These are phyloP conservation scores for Monodelphis domestica DNA, from an alignment of 2,797 vertebrate species.

Conservation along the genomic window DNA sequence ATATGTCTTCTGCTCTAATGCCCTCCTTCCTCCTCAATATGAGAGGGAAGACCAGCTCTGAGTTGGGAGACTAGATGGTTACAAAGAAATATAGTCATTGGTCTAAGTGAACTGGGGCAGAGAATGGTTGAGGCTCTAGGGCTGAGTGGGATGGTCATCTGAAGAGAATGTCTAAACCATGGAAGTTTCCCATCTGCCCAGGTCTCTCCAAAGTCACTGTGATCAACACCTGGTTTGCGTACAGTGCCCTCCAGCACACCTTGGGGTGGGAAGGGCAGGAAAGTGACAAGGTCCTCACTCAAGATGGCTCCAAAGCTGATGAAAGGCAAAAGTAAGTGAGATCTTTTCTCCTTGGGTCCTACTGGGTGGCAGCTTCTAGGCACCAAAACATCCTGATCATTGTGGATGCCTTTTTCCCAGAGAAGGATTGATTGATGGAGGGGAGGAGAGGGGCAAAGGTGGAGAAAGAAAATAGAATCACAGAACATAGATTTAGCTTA, in stretches of 20 bases:
- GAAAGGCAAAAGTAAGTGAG: slow-evolving; percentile 87
- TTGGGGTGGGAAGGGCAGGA: slow-evolving; percentile 66
- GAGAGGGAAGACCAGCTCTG: background rate
- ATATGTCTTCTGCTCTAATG: background rate
- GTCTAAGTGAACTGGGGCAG: background rate
- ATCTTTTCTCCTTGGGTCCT: background rate
- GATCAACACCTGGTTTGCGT: slow-evolving; percentile 92
- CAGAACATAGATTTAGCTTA: background rate
- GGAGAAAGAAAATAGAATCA: background rate
- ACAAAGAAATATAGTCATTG: background rate
- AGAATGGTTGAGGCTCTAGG: background rate
- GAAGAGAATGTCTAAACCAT: background rate
- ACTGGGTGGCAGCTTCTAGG: background rate
- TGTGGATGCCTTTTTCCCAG: background rate
- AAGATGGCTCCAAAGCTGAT: slow-evolving; percentile 80
- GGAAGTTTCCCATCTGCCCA: slow-evolving; percentile 46
- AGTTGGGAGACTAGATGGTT: background rate
- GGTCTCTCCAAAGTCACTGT: slow-evolving; percentile 83
- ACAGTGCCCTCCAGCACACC: slow-evolving; percentile 86
- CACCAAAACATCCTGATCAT: background rate
- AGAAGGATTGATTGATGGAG: background rate
- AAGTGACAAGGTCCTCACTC: slow-evolving; percentile 76
- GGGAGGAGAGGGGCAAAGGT: background rate
- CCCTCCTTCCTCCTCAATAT: background rate
- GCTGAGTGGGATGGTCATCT: background rate